Percentiles rank a stretch among this genome's conserved stretches.
These are phyloP conservation scores for Gasteruption jaculator DNA, from an alignment of 2,888 invertebrate species.

Conservation along the genomic window DNA sequence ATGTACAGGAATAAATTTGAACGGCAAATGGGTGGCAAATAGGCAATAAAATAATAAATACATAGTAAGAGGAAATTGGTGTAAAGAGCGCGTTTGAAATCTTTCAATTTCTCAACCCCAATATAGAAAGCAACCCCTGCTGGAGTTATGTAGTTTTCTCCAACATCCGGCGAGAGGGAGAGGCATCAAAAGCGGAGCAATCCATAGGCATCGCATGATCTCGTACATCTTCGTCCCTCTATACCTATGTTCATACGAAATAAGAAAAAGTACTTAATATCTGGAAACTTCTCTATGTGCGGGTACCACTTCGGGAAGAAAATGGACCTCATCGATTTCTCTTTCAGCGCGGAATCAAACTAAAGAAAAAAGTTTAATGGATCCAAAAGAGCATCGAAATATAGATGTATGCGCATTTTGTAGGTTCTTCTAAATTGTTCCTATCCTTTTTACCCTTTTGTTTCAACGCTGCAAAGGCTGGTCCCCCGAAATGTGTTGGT, in stretches of 20 bases:
- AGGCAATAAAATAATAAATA: slow-evolving; percentile 49
- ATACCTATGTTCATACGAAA: too few relatives aligned
- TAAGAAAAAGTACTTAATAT: too few relatives aligned
- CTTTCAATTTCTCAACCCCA: slow-evolving; percentile 45
- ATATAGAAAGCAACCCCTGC: slow-evolving; percentile 11
- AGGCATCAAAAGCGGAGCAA: slow-evolving; percentile 7
- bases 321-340: slow-evolving; percentile 33
- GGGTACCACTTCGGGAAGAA: too few relatives aligned
- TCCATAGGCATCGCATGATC: slow-evolving; percentile 9
- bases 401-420: slow-evolving; percentile 35
- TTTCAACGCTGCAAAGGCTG: too few relatives aligned
- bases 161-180: slow-evolving; percentile 11
- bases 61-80: slow-evolving; percentile 46
- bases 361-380: too few relatives aligned
- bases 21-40: slow-evolving; percentile 42
- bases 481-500: too few relatives aligned
- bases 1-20: too few relatives aligned
- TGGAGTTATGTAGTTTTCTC: slow-evolving; percentile 16
- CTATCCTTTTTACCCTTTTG: slow-evolving; percentile 37
- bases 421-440: slow-evolving; percentile 33
- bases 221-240: slow-evolving; percentile 14
- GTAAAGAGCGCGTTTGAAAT: slow-evolving; percentile 40
- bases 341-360: slow-evolving; percentile 27
- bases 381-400: slow-evolving; percentile 28
- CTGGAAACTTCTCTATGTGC: too few relatives aligned